Conservation (phyloP, 2,113 vertebrate genomes). For the Neolamprologus modestus region DNA sequence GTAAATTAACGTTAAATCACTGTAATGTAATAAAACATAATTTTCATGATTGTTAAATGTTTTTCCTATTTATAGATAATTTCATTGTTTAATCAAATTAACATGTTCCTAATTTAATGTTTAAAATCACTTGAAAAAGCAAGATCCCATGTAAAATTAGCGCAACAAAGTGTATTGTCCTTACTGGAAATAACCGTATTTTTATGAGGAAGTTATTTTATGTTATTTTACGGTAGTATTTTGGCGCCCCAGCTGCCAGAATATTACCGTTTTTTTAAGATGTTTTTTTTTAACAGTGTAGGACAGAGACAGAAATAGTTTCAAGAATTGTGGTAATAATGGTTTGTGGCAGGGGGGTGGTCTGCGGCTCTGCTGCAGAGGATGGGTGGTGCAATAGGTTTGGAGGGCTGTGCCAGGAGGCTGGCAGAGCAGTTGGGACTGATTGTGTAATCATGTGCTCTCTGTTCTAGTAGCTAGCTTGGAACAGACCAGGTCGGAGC, state of each 20-base stretch:
- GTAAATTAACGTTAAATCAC: too few species aligned
- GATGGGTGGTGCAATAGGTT: background rate
- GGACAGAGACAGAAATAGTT: background rate
- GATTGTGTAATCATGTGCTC: background rate
- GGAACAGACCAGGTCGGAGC: background rate
- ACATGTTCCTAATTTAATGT: too few species aligned
- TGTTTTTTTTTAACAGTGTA: background rate
- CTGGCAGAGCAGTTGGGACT: background rate
- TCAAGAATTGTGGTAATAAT: background rate
- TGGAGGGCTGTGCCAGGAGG: background rate
- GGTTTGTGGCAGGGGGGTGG: background rate
- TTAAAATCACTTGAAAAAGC: too few species aligned
- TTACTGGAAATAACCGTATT: rapidly evolving
- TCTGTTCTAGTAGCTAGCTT: background rate
- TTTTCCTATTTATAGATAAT: too few species aligned
- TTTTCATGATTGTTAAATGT: too few species aligned
- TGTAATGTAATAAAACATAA: too few species aligned
- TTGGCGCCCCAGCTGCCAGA: background rate
- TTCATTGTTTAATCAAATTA: too few species aligned
- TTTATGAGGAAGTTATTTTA: rapidly evolving
- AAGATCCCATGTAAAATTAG: too few species aligned
- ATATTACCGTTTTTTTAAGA: background rate
- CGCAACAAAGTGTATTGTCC: too few species aligned
- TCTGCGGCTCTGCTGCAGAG: background rate
- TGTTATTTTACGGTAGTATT: background rate